Percentiles rank a stretch among this genome's conserved stretches.
Conservation (phyloP, 2,888 invertebrate genomes). For the Apodemia mormo region DNA sequence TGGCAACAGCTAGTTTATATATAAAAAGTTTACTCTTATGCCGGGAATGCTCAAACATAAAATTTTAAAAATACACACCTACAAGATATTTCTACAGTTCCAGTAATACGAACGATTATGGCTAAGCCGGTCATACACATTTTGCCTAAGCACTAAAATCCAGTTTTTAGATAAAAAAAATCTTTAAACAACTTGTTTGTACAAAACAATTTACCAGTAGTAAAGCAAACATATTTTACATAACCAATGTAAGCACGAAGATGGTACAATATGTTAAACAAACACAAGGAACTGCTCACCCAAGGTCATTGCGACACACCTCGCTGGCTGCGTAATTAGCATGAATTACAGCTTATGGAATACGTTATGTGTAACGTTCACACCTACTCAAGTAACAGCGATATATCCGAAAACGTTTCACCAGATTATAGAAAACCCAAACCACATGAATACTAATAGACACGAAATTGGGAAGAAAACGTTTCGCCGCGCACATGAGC, state of each 20-base stretch:
- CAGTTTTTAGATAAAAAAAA: background rate
- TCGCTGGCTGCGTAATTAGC: conserved; percentile 51
- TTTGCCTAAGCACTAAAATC: background rate
- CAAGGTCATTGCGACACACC: conserved; percentile 54
- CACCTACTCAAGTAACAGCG: conserved; percentile 26
- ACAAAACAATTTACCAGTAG: conserved; percentile 22
- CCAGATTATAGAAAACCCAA: background rate
- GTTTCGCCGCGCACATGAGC: too few species aligned
- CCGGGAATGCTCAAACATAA: too few species aligned
- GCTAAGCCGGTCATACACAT: background rate
- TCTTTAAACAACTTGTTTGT: background rate
- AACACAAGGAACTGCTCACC: conserved; percentile 39
- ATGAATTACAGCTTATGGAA: conserved; percentile 54
- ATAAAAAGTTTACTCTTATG: too few species aligned
- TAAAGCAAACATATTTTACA: conserved; percentile 32
- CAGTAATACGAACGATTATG: background rate
- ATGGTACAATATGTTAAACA: conserved; percentile 26
- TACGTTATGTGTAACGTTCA: conserved; percentile 29
- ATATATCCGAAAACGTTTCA: background rate
- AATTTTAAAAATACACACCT: background rate
- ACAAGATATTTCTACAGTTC: background rate
- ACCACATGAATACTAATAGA: too few species aligned
- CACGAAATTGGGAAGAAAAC: too few species aligned
- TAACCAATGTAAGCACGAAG: conserved; percentile 36
- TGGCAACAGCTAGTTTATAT: too few species aligned